phyloP scores from a whole-genome alignment of 2,888 invertebrate genomes.

The Athalia circularis region DNA sequence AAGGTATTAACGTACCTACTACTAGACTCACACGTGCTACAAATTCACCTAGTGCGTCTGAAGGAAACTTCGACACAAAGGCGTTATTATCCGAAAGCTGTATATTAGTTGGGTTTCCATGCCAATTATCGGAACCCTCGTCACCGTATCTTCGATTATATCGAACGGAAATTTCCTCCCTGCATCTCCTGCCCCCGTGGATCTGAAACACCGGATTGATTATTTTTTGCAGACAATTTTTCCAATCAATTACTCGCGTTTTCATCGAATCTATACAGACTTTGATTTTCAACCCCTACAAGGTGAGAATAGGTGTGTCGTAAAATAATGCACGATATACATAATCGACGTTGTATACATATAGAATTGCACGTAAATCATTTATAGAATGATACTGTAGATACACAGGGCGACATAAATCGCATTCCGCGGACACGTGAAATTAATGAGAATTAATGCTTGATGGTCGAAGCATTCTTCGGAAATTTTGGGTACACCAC shows the following conservation, averaged over 20 bases:
- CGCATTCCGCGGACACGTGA: slow-evolving; percentile 57
- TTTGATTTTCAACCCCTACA: neutral
- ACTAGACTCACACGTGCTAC: slow-evolving; percentile 21
- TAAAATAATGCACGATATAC: too few relatives aligned
- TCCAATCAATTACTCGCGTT: too few relatives aligned
- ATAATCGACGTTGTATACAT: neutral
- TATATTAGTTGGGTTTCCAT: too few relatives aligned
- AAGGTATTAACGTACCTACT: too few relatives aligned
- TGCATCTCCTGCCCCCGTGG: too few relatives aligned
- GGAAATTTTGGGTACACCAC: slow-evolving; percentile 56
- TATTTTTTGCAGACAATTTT: too few relatives aligned
- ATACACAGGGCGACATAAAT: neutral
- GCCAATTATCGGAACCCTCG: too few relatives aligned
- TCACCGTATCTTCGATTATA: too few relatives aligned
- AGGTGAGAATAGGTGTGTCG: neutral
- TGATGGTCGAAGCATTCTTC: slow-evolving; percentile 63
- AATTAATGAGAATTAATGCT: slow-evolving; percentile 68
- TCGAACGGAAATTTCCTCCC: too few relatives aligned
- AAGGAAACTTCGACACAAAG: slow-evolving; percentile 21
- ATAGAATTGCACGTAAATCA: slow-evolving; percentile 23
- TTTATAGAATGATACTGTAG: slow-evolving; percentile 44
- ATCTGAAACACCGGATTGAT: too few relatives aligned
- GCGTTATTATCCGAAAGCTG: neutral
- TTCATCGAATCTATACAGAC: too few relatives aligned
- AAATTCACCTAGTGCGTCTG: neutral